Evolutionary conservation across 2,797 vertebrate genomes (phyloP).

Genomic region (Myotis vivesi): DNA sequence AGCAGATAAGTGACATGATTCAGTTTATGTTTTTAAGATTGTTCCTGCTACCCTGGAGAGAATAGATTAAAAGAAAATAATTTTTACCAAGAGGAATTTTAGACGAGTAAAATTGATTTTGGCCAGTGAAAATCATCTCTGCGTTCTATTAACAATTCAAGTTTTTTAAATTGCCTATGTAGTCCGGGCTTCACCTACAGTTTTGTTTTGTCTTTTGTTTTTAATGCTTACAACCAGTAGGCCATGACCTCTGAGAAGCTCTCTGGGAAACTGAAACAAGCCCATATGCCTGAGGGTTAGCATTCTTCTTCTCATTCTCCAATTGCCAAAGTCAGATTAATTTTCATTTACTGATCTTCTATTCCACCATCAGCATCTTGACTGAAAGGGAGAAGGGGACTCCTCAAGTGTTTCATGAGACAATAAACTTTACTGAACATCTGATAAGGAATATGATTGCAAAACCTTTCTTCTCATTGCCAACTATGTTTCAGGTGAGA

Average conservation of each 20-base stretch:
- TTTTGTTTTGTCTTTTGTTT: not conserved
- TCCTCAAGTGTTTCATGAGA: slow-evolving; percentile 45
- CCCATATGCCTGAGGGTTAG: slow-evolving; percentile 2
- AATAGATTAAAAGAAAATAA: not conserved
- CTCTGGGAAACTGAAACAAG: slow-evolving; percentile 46
- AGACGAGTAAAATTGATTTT: not conserved
- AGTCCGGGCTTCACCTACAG: not conserved
- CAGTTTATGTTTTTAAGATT: not conserved
- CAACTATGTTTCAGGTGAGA: slow-evolving; percentile 46
- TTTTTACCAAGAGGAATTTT: slow-evolving; percentile 16
- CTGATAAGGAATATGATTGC: slow-evolving; percentile 57
- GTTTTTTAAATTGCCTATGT: slow-evolving; percentile 3
- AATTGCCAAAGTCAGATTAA: slow-evolving; percentile 38
- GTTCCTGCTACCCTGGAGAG: not conserved
- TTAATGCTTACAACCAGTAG: not conserved
- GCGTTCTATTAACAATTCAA: not conserved
- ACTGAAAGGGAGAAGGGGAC: not conserved
- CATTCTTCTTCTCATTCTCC: slow-evolving; percentile 63
- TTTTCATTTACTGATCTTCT: slow-evolving; percentile 45
- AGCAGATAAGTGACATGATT: not conserved
- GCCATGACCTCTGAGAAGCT: not conserved
- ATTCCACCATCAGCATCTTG: slow-evolving; percentile 44
- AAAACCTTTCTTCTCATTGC: slow-evolving; percentile 38
- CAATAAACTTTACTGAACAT: slow-evolving; percentile 49
- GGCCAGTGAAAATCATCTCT: slow-evolving; percentile 4